Conservation (phyloP, 2,797 vertebrate species). For the Chrysocyon brachyurus region DNA sequence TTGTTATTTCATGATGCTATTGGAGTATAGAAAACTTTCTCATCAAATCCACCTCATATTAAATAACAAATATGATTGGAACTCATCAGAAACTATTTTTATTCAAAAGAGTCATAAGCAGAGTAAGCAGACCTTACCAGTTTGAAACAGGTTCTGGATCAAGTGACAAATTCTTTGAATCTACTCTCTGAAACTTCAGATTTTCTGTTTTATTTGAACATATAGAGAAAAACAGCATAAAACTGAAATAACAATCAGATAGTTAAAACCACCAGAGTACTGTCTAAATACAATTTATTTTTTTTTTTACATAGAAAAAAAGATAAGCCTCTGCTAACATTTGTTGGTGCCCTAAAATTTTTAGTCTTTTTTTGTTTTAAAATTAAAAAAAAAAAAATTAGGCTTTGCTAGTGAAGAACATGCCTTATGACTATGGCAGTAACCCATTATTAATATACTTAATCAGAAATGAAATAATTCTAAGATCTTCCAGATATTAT, state of each 20-base stretch:
- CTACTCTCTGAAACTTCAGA: background rate
- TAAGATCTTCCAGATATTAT: background rate
- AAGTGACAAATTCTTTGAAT: background rate
- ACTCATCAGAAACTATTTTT: background rate
- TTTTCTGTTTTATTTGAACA: slow-evolving; percentile 32
- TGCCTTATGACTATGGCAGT: background rate
- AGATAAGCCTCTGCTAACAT: background rate
- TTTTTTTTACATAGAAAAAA: background rate
- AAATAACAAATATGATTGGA: background rate
- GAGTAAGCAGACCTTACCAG: background rate
- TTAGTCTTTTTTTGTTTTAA: background rate
- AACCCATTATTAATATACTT: background rate
- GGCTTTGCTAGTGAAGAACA: background rate
- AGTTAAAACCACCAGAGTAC: background rate
- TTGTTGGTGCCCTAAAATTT: background rate
- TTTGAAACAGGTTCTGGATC: background rate
- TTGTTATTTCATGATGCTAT: background rate
- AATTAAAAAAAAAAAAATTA: background rate
- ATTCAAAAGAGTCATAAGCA: background rate
- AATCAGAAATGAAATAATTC: background rate
- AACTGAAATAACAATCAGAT: background rate
- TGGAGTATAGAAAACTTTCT: background rate
- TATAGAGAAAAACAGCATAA: background rate
- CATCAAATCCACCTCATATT: background rate
- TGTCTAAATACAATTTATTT: background rate